A percentile compares a stretch with the other conserved stretches of the same genome.
Evolutionary conservation across 1,140 invertebrate genomes (phyloP).

Genomic region (Solenopsis invicta): DNA sequence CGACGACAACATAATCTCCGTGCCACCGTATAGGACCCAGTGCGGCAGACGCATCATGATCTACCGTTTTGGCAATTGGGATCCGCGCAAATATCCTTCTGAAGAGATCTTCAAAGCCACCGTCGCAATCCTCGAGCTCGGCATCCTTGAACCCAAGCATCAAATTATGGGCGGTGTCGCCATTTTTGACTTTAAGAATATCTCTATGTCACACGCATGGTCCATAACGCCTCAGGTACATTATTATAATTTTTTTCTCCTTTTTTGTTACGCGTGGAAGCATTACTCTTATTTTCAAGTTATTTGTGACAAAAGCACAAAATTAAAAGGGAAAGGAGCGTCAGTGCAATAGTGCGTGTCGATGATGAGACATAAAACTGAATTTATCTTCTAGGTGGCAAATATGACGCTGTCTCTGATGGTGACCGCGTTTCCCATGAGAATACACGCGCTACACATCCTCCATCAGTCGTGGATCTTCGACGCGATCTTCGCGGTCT

Average conservation of each 20-base stretch:
- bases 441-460: constrained; percentile 92
- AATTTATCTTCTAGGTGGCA: constrained; percentile 78
- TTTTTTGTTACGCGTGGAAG: background rate
- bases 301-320: background rate
- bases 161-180: constrained; percentile 93
- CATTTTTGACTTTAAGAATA: constrained; percentile 91
- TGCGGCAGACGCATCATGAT: constrained; percentile 90
- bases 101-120: constrained; percentile 92
- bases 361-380: background rate
- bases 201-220: constrained; percentile 91
- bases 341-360: background rate
- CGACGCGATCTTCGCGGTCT: constrained; percentile 92
- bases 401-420: constrained; percentile 84
- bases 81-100: constrained; percentile 89
- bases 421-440: constrained; percentile 91
- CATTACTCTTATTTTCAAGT: background rate
- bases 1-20: constrained; percentile 90
- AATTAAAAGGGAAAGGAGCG: background rate
- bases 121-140: constrained; percentile 91
- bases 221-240: constrained; percentile 90
- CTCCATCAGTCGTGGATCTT: constrained; percentile 93
- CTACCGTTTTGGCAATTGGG: constrained; percentile 92
- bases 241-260: background rate
- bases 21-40: constrained; percentile 92
- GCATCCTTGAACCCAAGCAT: constrained; percentile 90